Conservation (phyloP, 2,888 invertebrate genomes). For the Lapara coniferarum region DNA sequence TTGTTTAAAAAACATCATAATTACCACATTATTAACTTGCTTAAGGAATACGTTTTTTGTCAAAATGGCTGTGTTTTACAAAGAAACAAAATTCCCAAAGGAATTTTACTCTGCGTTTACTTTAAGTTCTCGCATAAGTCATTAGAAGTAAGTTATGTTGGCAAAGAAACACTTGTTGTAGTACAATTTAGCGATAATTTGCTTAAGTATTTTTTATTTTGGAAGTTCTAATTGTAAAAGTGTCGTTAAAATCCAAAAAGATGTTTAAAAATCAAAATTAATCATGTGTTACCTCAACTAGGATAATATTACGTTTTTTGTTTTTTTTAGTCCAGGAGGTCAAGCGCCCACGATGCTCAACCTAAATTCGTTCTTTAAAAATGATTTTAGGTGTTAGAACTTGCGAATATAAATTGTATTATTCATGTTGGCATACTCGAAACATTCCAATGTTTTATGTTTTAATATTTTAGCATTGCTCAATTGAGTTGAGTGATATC, state of each 20-base stretch:
- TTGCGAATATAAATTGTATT: neutral
- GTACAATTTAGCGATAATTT: conserved; percentile 24
- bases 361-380: neutral
- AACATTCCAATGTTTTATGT: conserved; percentile 22
- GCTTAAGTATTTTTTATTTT: conserved; percentile 25
- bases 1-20: neutral
- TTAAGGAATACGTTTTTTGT: conserved; percentile 20
- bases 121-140: conserved; percentile 23
- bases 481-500: no score
- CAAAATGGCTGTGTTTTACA: conserved; percentile 41
- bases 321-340: neutral
- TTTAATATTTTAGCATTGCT: neutral
- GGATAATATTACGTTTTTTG: neutral
- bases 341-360: neutral
- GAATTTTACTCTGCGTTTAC: conserved; percentile 23
- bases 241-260: no score
- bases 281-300: no score
- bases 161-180: conserved; percentile 21
- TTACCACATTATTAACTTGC: neutral
- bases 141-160: conserved; percentile 20
- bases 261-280: no score
- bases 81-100: conserved; percentile 33
- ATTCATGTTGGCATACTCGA: conserved; percentile 11
- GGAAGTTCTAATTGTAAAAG: neutral
- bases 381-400: neutral